phyloP scores from a whole-genome alignment of 1,140 invertebrate species.

The Mactra quadrangularis region DNA sequence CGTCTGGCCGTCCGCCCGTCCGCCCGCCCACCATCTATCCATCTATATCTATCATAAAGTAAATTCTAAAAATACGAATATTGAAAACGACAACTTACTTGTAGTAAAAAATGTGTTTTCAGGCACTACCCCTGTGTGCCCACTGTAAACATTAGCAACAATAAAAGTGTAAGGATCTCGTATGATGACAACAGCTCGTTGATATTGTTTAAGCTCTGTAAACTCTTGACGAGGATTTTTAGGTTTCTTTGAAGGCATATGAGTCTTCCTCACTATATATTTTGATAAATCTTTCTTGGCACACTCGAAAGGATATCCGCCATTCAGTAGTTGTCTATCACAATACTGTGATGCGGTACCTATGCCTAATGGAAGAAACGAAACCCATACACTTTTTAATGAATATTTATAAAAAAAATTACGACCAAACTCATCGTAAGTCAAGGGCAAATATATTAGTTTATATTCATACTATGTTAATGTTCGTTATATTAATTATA shows the following conservation, averaged over 20 bases:
- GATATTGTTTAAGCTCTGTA: not conserved
- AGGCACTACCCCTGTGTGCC: not conserved
- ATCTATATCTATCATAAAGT: too few species aligned
- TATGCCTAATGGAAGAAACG: slow-evolving; percentile 1
- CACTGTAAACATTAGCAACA: slow-evolving; percentile 8
- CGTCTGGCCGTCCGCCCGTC: too few species aligned
- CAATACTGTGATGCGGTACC: slow-evolving; percentile 13
- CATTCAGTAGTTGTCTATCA: not conserved
- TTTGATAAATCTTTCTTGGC: not conserved
- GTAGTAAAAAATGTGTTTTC: slow-evolving; percentile 7
- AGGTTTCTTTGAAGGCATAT: not conserved
- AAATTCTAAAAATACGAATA: too few species aligned
- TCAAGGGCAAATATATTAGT: too few species aligned
- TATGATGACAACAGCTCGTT: slow-evolving; percentile 13
- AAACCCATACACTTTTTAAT: too few species aligned
- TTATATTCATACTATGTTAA: too few species aligned
- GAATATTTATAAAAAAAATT: too few species aligned
- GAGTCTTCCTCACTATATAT: slow-evolving; percentile 1
- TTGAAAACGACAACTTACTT: too few species aligned
- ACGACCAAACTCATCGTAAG: too few species aligned
- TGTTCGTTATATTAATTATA: too few species aligned
- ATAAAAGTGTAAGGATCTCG: slow-evolving; percentile 30
- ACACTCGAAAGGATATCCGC: slow-evolving; percentile 29
- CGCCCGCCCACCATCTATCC: too few species aligned
- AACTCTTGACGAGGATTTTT: not conserved